These are phyloP conservation scores for Chymomyza procnemis DNA, from an alignment of 2,888 invertebrate species.

Conservation along the genomic window DNA sequence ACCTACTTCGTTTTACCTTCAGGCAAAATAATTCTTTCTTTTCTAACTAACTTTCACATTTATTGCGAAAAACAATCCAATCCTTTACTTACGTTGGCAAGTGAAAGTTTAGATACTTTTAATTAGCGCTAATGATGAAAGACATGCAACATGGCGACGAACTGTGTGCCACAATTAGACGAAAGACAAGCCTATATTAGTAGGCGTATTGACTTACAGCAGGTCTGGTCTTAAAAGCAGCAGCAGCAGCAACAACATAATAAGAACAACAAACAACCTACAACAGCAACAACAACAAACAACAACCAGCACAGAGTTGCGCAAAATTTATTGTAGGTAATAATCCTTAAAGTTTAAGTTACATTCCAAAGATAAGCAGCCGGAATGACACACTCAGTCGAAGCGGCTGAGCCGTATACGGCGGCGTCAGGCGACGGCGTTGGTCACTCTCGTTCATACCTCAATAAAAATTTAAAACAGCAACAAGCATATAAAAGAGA, in stretches of 20 bases:
- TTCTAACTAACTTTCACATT: not conserved
- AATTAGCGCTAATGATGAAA: constrained; percentile 70
- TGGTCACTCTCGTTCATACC: constrained; percentile 21
- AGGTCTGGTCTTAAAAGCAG: constrained; percentile 40
- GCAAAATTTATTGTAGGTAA: constrained; percentile 74
- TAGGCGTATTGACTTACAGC: constrained; percentile 54
- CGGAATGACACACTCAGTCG: constrained; percentile 1
- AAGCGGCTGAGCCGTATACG: constrained; percentile 21
- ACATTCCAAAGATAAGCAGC: constrained; percentile 74
- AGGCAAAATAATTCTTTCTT: not conserved
- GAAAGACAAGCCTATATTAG: not conserved
- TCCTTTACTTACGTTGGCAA: constrained; percentile 13
- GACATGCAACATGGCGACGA: constrained; percentile 30
- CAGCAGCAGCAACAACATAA: not conserved
- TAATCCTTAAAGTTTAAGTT: constrained; percentile 76
- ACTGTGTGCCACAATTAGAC: constrained; percentile 4
- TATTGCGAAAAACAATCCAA: not conserved
- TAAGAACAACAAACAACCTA: constrained; percentile 1
- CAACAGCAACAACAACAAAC: constrained; percentile 11
- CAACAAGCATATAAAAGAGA: constrained; percentile 8
- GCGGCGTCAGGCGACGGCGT: constrained; percentile 16
- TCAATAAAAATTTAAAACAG: constrained; percentile 51
- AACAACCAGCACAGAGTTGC: constrained; percentile 20
- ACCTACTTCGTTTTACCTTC: not conserved
- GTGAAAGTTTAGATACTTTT: constrained; percentile 72